phyloP scores from a whole-genome alignment of 2,797 vertebrate species.

The Gymnocypris eckloni region DNA sequence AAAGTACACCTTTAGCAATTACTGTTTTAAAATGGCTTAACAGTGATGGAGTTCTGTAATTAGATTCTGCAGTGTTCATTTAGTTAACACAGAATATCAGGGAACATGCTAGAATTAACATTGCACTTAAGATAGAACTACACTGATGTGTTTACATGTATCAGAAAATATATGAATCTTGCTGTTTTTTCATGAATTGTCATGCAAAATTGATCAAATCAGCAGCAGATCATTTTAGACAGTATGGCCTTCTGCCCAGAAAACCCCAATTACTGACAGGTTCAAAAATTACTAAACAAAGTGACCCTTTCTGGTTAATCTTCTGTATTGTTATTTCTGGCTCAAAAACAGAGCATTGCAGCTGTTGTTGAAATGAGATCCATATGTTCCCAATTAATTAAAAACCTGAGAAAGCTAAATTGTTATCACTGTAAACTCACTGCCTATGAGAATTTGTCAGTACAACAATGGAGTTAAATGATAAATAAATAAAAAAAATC shows the following conservation, averaged over 20 bases:
- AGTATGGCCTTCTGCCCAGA: constrained; percentile 30
- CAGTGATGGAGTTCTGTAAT: background rate
- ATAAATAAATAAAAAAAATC: background rate
- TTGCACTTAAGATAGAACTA: background rate
- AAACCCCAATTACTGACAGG: constrained; percentile 73
- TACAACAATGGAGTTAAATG: background rate
- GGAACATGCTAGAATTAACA: background rate
- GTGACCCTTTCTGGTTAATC: constrained; percentile 58
- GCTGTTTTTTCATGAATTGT: background rate
- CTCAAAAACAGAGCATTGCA: constrained; percentile 67
- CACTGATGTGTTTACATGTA: background rate
- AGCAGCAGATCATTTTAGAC: background rate
- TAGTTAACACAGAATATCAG: background rate
- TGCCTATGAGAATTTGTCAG: background rate
- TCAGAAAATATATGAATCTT: background rate
- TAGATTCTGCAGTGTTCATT: background rate
- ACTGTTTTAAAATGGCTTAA: background rate
- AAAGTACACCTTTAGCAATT: background rate
- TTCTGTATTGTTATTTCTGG: constrained; percentile 72
- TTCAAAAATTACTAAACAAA: constrained; percentile 64
- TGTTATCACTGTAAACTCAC: background rate
- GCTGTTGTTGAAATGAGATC: constrained; percentile 59
- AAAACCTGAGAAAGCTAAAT: constrained; percentile 7
- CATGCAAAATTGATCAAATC: constrained; percentile 4
- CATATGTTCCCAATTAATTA: constrained; percentile 21